phyloP scores from a whole-genome alignment of 2,797 vertebrate species.

The Lerista edwardsae region DNA sequence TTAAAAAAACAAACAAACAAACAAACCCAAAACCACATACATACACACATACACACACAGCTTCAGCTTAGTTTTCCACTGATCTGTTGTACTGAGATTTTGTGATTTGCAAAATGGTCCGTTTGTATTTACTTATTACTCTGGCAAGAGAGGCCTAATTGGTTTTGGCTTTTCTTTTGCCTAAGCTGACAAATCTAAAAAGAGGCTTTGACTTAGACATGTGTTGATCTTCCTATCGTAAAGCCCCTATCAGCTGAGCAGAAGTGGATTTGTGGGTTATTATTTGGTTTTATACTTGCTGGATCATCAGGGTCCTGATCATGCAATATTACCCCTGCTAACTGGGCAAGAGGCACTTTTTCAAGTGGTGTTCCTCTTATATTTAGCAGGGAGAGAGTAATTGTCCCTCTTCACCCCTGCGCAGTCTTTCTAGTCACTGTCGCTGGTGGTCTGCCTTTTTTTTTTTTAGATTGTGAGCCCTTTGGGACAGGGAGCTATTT shows the following conservation, averaged over 20 bases:
- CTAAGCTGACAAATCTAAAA: slow-evolving; percentile 64
- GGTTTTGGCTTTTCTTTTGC: slow-evolving; percentile 52
- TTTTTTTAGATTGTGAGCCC: too few species aligned
- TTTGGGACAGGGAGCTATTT: too few species aligned
- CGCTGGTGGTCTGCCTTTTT: too few species aligned
- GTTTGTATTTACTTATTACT: slow-evolving; percentile 51
- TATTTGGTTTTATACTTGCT: slow-evolving; percentile 46
- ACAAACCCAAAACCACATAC: background rate
- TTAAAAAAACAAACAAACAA: background rate
- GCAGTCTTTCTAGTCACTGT: too few species aligned
- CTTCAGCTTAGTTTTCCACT: slow-evolving; percentile 65
- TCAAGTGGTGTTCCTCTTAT: too few species aligned
- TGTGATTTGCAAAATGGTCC: slow-evolving; percentile 60
- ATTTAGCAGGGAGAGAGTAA: too few species aligned
- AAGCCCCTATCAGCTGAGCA: slow-evolving; percentile 52
- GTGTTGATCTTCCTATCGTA: slow-evolving; percentile 61
- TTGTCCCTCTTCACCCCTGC: too few species aligned
- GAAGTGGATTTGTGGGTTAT: slow-evolving; percentile 57
- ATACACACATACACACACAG: slow-evolving; percentile 60
- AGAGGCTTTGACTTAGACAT: slow-evolving; percentile 49
- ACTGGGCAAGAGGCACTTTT: too few species aligned
- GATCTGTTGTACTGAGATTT: slow-evolving; percentile 61
- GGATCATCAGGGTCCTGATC: slow-evolving; percentile 30
- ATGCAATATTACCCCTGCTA: slow-evolving; percentile 20
- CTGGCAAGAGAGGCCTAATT: slow-evolving; percentile 50